Base-by-base conservation (phyloP, 2,113 vertebrate genomes). In the Cyrtonyx montezumae region DNA sequence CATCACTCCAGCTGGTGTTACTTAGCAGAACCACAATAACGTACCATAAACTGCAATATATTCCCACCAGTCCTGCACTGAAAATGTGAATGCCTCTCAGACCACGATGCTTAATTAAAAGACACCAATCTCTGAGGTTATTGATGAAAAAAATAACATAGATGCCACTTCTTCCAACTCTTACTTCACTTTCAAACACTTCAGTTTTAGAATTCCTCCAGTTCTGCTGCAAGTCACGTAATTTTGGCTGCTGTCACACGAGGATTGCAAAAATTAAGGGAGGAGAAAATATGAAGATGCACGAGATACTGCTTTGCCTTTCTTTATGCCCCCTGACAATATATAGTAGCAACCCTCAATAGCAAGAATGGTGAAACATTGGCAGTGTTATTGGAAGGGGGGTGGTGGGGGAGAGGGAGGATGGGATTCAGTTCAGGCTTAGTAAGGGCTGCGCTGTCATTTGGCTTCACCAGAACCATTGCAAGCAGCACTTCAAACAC, bases 111-210 rank as follows among this genome's bases (percentile, higher is more conserved):
- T 79, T 45, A 78, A 61, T 79, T 68, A n/a, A 59, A 79, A 55
- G 9, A 8, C 69, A 80, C 48, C 8, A 30, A 74, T 11, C 16
- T 78, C 75, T 79, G 66, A 91, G 28, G 34, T 58, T 23, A 37
- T 15, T 76, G 18, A 77, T 49, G 34, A 82, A 82, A 85, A 48
- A 13, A 56, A 82, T 40, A 93, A 36, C 65, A 30, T 46, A 71
- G 46, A 59, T 75, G 13, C 10, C 32, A 62, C 74, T 46, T 25
- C 40, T 89, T 82, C 46, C 28, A 32, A 32, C 13, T 51, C 58
- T 74, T 26, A 28, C 30, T 63, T 78, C 53, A 43, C 17, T 63
- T 86, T 83, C 58, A 70, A 87, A 55, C 30, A 65, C 14, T 34
- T 61, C 1, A 11, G 48, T 88, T 79, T 56, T 16, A 61, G n/a